Percentiles rank a stretch among this genome's conserved stretches.
Evolutionary conservation across 2,113 vertebrate species (phyloP).

Genomic region (Crotalus horridus): DNA sequence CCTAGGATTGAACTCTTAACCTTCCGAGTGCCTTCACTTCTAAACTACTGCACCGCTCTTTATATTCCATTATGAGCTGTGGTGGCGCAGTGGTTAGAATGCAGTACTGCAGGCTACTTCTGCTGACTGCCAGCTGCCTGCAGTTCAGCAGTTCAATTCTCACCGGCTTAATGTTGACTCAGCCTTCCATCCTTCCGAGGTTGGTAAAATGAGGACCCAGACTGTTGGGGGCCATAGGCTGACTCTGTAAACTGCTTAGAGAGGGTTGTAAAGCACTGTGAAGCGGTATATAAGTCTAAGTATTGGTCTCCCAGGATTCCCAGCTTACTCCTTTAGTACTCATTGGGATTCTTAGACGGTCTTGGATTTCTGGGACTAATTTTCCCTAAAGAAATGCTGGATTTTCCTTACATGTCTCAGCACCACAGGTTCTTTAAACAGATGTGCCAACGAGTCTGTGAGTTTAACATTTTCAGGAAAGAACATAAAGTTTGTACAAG

Average conservation of each 20-base stretch:
- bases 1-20: not conserved
- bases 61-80: not conserved
- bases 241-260: too few species aligned
- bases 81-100: too few species aligned
- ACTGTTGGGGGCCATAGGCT: too few species aligned
- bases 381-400: not conserved
- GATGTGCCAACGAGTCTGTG: not conserved
- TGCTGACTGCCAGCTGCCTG: too few species aligned
- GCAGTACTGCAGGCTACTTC: too few species aligned
- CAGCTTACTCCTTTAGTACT: not conserved
- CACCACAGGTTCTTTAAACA: not conserved
- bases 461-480: not conserved
- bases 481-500: not conserved
- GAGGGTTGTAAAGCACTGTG: too few species aligned
- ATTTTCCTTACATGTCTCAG: not conserved
- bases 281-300: too few species aligned
- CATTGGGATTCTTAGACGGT: not conserved
- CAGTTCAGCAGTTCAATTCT: too few species aligned
- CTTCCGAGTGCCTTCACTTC: not conserved
- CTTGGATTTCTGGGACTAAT: not conserved
- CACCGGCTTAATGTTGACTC: too few species aligned
- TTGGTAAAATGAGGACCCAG: too few species aligned
- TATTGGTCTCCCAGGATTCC: not conserved
- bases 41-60: not conserved
- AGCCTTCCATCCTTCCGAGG: too few species aligned